Conservation (phyloP, 2,888 invertebrate genomes). For the Chymomyza caudatula region DNA sequence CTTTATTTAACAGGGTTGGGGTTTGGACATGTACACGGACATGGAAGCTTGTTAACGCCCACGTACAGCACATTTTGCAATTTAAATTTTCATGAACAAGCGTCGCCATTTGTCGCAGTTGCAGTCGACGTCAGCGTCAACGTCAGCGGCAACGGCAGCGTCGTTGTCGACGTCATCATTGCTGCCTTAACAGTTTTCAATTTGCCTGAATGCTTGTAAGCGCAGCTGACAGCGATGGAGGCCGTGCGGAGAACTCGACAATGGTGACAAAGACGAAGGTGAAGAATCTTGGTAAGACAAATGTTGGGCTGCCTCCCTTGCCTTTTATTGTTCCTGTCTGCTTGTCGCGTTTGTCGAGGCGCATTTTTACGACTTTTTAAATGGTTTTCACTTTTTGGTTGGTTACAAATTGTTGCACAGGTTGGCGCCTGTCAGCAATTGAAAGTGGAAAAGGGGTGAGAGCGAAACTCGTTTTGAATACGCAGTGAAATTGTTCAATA, state of each 20-base stretch:
- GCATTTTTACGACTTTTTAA: conserved; percentile 70
- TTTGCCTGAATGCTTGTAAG: conserved; percentile 67
- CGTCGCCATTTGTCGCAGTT: conserved; percentile 68
- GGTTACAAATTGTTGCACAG: conserved; percentile 53
- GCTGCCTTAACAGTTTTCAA: conserved; percentile 68
- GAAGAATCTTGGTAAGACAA: neutral
- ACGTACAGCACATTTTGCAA: conserved; percentile 64
- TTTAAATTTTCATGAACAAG: conserved; percentile 72
- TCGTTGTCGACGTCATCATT: conserved; percentile 18
- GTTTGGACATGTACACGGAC: neutral
- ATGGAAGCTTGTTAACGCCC: conserved; percentile 41
- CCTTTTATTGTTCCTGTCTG: conserved; percentile 55
- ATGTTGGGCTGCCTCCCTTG: neutral
- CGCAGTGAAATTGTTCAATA: neutral
- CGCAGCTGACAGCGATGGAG: conserved; percentile 59
- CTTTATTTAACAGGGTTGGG: neutral
- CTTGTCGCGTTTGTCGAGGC: conserved; percentile 45
- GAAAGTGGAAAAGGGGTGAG: conserved; percentile 8
- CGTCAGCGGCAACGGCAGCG: conserved; percentile 23
- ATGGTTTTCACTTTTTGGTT: conserved; percentile 59
- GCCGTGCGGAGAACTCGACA: conserved; percentile 25
- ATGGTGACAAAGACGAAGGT: conserved; percentile 1
- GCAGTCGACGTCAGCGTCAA: conserved; percentile 14
- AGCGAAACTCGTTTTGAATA: neutral
- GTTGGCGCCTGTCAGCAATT: neutral